Evolutionary conservation across 2,113 vertebrate species (phyloP).

Genomic region (Boulengeromyrus knoepffleri): DNA sequence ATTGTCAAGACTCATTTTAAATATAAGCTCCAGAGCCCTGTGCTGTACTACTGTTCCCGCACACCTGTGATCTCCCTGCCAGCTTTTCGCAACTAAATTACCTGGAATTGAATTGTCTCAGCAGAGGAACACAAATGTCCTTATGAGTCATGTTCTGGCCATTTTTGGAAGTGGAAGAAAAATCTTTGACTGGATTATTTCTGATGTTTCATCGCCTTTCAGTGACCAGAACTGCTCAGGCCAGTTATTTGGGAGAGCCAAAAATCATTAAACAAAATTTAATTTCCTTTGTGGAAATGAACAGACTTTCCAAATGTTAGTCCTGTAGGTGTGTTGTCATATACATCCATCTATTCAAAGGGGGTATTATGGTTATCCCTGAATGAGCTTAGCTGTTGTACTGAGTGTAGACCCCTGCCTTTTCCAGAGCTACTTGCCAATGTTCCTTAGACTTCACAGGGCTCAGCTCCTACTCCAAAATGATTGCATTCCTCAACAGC

Average conservation of each 20-base stretch:
- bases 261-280: background rate
- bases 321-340: background rate
- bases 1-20: background rate
- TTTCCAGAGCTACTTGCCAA: background rate
- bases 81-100: background rate
- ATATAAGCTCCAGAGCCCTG: background rate
- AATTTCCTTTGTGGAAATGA: constrained; percentile 6
- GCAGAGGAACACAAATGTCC: background rate
- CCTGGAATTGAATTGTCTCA: background rate
- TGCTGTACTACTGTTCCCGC: background rate
- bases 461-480: background rate
- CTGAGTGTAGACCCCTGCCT: background rate
- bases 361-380: background rate
- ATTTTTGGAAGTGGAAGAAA: background rate
- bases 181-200: background rate
- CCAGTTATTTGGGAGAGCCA: background rate
- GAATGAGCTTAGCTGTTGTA: background rate
- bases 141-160: background rate
- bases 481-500: background rate
- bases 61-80: background rate
- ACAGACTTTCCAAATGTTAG: background rate
- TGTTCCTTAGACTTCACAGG: background rate
- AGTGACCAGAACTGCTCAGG: background rate
- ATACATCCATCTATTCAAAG: background rate
- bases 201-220: background rate